These are phyloP conservation scores for Etia nguti DNA, from an alignment of 2,113 vertebrate species.

Conservation along the genomic window DNA sequence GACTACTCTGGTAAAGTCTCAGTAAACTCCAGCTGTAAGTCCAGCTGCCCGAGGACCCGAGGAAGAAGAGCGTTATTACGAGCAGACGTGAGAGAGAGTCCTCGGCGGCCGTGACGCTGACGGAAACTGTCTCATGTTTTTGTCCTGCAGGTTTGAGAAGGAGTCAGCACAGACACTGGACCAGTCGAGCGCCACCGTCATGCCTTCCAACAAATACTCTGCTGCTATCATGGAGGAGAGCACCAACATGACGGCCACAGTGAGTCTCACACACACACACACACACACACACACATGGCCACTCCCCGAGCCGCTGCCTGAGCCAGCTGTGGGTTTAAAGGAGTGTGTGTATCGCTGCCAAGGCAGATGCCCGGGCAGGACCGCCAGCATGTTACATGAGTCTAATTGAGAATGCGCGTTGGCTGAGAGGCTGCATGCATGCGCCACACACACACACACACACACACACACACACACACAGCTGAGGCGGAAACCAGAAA, in stretches of 20 bases:
- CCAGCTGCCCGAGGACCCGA: not conserved
- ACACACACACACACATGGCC: not conserved
- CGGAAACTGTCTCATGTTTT: not conserved
- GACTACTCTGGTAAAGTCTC: not conserved
- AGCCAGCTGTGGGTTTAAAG: not conserved
- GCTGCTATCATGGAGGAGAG: conserved; percentile 65
- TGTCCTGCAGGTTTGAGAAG: conserved; percentile 56
- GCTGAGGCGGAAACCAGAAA: not conserved
- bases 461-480: not conserved
- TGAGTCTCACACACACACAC: conserved; percentile 35
- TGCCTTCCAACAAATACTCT: conserved; percentile 72
- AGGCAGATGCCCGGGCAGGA: conserved; percentile 7
- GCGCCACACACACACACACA: not conserved
- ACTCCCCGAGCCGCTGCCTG: not conserved
- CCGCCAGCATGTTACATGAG: conserved; percentile 6
- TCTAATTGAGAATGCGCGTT: conserved; percentile 8
- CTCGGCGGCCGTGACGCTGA: not conserved
- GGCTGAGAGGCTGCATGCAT: not conserved
- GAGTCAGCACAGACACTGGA: conserved; percentile 33
- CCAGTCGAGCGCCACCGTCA: conserved; percentile 39
- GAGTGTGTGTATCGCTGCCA: not conserved
- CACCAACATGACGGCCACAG: conserved; percentile 70
- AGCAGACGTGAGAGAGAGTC: not conserved
- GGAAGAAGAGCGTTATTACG: not conserved
- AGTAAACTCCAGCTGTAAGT: not conserved